Conservation (phyloP, 2,797 vertebrate species). For the Phylloscopus collybita region DNA sequence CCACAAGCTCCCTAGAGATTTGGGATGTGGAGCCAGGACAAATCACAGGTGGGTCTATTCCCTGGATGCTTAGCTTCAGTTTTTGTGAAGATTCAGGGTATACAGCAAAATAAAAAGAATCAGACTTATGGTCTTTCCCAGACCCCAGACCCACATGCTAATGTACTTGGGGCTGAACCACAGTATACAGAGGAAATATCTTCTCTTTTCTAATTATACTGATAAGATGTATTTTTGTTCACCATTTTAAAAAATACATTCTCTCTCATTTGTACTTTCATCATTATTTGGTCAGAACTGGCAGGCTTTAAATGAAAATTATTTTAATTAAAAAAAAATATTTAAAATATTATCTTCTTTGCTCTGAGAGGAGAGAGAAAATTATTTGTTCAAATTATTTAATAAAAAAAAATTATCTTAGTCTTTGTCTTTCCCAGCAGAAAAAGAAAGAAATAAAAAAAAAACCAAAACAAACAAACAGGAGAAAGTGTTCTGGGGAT, state of each 20-base stretch:
- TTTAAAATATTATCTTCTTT: not conserved
- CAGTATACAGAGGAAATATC: not conserved
- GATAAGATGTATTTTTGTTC: not conserved
- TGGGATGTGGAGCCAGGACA: not conserved
- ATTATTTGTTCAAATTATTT: not conserved
- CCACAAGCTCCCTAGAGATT: not conserved
- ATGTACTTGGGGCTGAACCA: not conserved
- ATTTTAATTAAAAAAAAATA: not conserved
- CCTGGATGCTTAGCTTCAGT: not conserved
- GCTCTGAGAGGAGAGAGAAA: not conserved
- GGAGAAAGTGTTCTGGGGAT: accelerated
- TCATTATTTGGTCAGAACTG: not conserved
- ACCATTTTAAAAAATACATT: not conserved
- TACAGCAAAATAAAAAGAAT: not conserved
- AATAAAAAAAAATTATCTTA: not conserved
- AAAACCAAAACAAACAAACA: too few relatives aligned
- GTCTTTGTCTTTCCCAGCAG: not conserved
- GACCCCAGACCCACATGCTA: not conserved
- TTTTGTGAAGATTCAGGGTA: not conserved
- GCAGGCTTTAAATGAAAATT: not conserved
- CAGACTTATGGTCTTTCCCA: not conserved
- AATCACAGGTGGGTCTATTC: not conserved
- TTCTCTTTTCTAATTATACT: not conserved
- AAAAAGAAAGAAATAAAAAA: not conserved
- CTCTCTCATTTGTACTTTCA: not conserved